Conservation (phyloP, 2,113 vertebrate genomes). For the Fulica atra region DNA sequence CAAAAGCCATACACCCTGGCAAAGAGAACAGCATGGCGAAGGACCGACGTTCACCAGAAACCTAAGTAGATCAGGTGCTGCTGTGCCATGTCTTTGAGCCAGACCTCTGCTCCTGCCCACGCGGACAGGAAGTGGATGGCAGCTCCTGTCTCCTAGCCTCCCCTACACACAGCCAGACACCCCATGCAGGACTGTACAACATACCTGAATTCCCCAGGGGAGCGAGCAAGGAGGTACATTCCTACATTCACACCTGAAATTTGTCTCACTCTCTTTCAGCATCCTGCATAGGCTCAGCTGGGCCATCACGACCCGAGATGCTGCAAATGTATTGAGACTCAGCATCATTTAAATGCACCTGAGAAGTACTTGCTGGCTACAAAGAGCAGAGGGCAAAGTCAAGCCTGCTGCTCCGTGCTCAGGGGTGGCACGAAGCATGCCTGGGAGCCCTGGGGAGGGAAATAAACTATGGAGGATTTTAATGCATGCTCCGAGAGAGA, state of each 20-base stretch:
- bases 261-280: not conserved
- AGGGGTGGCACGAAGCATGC: not conserved
- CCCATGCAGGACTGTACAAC: accelerated
- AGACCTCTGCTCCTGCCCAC: not conserved
- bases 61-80: not conserved
- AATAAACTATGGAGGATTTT: not conserved
- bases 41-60: not conserved
- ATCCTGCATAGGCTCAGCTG: not conserved
- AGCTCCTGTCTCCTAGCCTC: not conserved
- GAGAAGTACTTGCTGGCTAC: not conserved
- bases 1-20: not conserved
- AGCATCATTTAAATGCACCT: not conserved
- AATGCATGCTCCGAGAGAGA: not conserved
- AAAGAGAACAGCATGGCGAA: not conserved
- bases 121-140: not conserved
- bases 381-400: not conserved
- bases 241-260: not conserved
- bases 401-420: not conserved
- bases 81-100: not conserved
- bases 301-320: accelerated
- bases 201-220: not conserved
- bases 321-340: not conserved
- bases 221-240: not conserved
- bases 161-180: not conserved
- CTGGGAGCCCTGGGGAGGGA: not conserved